A percentile compares a stretch with the other conserved stretches of the same genome.
Evolutionary conservation across 2,888 invertebrate genomes (phyloP).

Genomic region (Thumatha senex): DNA sequence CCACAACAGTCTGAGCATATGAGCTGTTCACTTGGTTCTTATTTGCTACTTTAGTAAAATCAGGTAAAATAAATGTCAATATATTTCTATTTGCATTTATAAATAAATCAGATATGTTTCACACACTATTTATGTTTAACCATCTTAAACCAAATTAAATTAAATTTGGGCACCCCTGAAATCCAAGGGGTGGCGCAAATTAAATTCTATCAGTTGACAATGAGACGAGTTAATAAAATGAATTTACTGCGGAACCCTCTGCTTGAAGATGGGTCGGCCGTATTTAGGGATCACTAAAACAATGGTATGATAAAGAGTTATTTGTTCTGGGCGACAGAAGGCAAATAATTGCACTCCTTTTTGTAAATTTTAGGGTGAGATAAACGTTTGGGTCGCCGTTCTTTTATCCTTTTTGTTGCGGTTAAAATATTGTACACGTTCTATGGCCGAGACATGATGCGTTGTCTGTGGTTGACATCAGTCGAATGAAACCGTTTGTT

Average conservation of each 20-base stretch:
- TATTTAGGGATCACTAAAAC: constrained; percentile 69
- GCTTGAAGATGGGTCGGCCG: constrained; percentile 48
- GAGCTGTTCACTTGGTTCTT: too few relatives aligned
- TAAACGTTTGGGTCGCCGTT: constrained; percentile 33
- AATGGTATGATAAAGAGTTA: constrained; percentile 72
- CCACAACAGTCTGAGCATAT: too few relatives aligned
- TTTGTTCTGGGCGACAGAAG: constrained; percentile 70
- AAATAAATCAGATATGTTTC: too few relatives aligned
- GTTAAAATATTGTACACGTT: constrained; percentile 38
- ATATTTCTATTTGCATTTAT: too few relatives aligned
- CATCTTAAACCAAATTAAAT: neutral
- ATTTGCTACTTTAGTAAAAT: too few relatives aligned
- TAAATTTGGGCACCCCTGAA: constrained; percentile 52
- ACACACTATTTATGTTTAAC: neutral
- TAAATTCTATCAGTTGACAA: constrained; percentile 79
- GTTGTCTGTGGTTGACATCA: constrained; percentile 12
- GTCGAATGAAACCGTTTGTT: neutral
- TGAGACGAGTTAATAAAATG: constrained; percentile 82
- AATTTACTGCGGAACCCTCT: constrained; percentile 68
- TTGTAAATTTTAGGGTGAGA: constrained; percentile 46
- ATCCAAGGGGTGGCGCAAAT: constrained; percentile 66
- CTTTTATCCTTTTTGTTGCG: constrained; percentile 32
- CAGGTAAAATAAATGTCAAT: too few relatives aligned
- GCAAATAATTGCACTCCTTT: constrained; percentile 69
- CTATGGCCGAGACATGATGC: constrained; percentile 23